A percentile compares a stretch with the other conserved stretches of the same genome.
These are phyloP conservation scores for Amblyopsis rosae DNA, from an alignment of 2,113 vertebrate species.

Conservation along the genomic window DNA sequence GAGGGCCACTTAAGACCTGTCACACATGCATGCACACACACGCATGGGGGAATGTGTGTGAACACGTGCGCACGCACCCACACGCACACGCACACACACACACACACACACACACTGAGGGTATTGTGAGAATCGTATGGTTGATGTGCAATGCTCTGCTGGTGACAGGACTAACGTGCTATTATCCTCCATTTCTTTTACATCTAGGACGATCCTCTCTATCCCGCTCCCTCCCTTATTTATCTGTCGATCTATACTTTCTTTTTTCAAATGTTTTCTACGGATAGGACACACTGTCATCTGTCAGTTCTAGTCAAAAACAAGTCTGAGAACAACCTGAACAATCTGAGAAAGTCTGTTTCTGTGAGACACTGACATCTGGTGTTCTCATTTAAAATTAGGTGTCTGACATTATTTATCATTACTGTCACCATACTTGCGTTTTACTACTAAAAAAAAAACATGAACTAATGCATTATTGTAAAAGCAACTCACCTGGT, in stretches of 20 bases:
- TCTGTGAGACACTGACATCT: neutral
- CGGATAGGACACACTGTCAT: conserved; percentile 24
- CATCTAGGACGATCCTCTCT: conserved; percentile 34
- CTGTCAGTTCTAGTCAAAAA: conserved; percentile 3
- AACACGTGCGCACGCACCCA: neutral
- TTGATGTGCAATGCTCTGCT: conserved; percentile 40
- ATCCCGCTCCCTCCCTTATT: conserved; percentile 41
- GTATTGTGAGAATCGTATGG: conserved; percentile 42
- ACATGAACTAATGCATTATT: neutral
- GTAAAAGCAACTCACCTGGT: neutral
- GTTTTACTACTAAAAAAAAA: neutral
- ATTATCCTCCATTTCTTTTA: conserved; percentile 66
- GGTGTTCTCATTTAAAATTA: neutral
- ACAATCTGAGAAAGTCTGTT: neutral
- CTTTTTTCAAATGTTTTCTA: conserved; percentile 25
- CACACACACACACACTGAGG: conserved; percentile 12
- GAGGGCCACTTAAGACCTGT: conserved; percentile 63
- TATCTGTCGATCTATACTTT: conserved; percentile 45
- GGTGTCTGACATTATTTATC: neutral
- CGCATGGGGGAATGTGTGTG: neutral
- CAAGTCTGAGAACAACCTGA: neutral
- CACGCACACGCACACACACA: conserved; percentile 15
- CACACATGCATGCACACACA: conserved; percentile 20
- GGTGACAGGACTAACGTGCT: conserved; percentile 57
- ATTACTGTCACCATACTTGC: neutral